Conservation (phyloP, 1,140 invertebrate genomes). For the Aphaenogaster floridana region DNA sequence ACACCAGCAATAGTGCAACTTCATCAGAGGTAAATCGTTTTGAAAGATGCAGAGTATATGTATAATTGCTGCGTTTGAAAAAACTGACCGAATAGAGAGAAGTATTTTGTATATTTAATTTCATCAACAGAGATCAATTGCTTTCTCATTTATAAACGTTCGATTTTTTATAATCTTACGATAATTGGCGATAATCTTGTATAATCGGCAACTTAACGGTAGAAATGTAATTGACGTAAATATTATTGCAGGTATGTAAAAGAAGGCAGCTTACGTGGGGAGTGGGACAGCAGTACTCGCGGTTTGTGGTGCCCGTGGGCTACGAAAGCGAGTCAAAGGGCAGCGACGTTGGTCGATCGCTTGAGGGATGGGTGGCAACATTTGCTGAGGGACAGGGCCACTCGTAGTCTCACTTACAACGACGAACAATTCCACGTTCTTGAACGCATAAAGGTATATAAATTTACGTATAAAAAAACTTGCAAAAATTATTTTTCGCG, state of each 20-base stretch:
- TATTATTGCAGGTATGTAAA: slow-evolving; percentile 81
- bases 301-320: slow-evolving; percentile 90
- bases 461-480: slow-evolving; percentile 8
- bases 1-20: slow-evolving; percentile 88
- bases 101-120: background rate
- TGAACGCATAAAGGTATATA: slow-evolving; percentile 90
- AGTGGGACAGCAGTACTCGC: slow-evolving; percentile 92
- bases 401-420: slow-evolving; percentile 94
- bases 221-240: slow-evolving; percentile 38
- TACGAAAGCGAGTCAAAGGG: slow-evolving; percentile 90
- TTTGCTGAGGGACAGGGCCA: slow-evolving; percentile 94
- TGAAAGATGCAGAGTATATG: background rate
- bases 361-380: slow-evolving; percentile 97
- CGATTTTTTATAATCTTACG: slow-evolving; percentile 9
- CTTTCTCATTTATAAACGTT: background rate
- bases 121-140: background rate
- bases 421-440: slow-evolving; percentile 97
- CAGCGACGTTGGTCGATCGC: slow-evolving; percentile 92
- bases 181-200: background rate
- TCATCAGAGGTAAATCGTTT: slow-evolving; percentile 87
- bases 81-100: background rate
- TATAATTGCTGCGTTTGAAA: background rate
- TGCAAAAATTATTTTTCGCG: background rate
- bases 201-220: background rate
- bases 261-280: slow-evolving; percentile 89